phyloP scores from a whole-genome alignment of 2,797 vertebrate species.

The Parauchenoglanis ngamensis region DNA sequence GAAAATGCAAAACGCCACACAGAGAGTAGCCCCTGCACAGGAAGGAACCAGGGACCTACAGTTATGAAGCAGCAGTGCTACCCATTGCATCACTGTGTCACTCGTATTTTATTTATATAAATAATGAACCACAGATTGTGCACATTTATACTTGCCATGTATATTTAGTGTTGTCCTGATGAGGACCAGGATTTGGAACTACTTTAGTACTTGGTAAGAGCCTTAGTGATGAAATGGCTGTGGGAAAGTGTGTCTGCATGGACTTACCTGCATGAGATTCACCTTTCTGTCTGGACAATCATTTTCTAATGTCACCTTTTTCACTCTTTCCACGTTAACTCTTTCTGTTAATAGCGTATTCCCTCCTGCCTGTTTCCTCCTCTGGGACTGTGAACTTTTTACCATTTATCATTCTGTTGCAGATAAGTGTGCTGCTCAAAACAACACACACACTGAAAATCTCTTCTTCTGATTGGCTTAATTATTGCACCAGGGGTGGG shows the following conservation, averaged over 20 bases:
- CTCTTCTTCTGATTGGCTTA: conserved; percentile 51
- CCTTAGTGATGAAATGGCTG: neutral
- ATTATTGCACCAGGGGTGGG: conserved; percentile 44
- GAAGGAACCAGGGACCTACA: neutral
- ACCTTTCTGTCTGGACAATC: conserved; percentile 23
- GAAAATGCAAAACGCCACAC: neutral
- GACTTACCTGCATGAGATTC: conserved; percentile 5
- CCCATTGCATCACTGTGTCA: neutral
- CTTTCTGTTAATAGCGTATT: conserved; percentile 36
- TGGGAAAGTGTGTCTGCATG: neutral
- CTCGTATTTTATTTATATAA: neutral
- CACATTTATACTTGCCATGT: neutral
- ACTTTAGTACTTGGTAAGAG: neutral
- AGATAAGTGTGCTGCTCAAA: conserved; percentile 48
- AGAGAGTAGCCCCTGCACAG: neutral
- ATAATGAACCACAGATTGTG: neutral
- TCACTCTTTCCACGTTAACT: conserved; percentile 32
- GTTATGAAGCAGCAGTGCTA: neutral
- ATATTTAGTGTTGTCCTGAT: neutral
- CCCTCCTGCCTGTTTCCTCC: neutral
- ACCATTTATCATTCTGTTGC: conserved; percentile 57
- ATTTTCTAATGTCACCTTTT: conserved; percentile 9
- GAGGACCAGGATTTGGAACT: neutral
- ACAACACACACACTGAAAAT: neutral
- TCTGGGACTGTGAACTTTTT: conserved; percentile 37